Conservation (phyloP, 2,888 invertebrate species). For the Carpatolechia fugitivella region DNA sequence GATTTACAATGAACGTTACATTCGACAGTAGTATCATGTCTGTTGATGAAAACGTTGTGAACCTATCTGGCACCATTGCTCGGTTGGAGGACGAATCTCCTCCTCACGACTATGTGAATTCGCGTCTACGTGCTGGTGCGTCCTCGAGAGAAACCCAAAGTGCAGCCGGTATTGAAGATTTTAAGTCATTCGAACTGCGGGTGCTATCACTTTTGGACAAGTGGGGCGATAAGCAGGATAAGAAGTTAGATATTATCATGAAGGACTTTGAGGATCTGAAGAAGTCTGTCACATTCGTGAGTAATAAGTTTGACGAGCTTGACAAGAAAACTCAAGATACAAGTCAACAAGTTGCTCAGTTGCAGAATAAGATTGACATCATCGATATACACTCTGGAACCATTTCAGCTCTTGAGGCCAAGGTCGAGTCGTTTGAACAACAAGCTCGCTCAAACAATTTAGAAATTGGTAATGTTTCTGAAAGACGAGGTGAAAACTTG, state of each 20-base stretch:
- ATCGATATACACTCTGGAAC: not conserved
- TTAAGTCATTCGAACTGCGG: not conserved
- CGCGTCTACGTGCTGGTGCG: not conserved
- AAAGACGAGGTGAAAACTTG: slow-evolving; percentile 10
- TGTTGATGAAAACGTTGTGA: not conserved
- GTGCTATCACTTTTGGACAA: too few relatives aligned
- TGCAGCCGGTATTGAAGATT: not conserved
- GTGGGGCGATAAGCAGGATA: not conserved
- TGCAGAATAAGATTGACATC: not conserved
- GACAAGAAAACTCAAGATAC: not conserved
- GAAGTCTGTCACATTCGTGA: not conserved
- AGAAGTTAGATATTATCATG: not conserved
- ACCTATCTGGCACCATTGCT: not conserved
- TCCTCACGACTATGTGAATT: not conserved
- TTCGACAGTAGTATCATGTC: not conserved
- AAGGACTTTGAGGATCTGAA: not conserved
- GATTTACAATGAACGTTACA: not conserved
- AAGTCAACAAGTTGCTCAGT: not conserved
- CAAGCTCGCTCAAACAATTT: slow-evolving; percentile 4
- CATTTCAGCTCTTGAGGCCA: not conserved
- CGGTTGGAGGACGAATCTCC: not conserved
- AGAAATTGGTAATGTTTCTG: slow-evolving; percentile 12
- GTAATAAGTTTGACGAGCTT: slow-evolving; percentile 1
- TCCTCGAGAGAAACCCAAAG: not conserved
- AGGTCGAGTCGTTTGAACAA: slow-evolving; percentile 10